phyloP scores from a whole-genome alignment of 2,888 invertebrate species.

The Ceraclea dissimilis region DNA sequence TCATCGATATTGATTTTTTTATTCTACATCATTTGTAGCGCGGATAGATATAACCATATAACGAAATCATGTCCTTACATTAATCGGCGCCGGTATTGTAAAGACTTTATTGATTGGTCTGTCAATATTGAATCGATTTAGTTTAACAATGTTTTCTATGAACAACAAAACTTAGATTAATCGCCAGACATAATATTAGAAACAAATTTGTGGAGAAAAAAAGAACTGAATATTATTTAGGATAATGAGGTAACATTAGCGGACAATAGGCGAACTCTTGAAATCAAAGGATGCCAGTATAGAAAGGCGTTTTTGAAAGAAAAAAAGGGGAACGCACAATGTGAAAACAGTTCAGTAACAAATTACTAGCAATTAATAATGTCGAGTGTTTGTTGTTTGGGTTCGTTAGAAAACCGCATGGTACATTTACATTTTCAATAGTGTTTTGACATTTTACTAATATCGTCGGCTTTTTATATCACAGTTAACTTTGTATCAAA shows the following conservation, averaged over 20 bases:
- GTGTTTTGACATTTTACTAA: constrained; percentile 25
- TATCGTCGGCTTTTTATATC: constrained; percentile 12
- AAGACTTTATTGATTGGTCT: background rate
- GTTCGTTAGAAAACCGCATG: constrained; percentile 5
- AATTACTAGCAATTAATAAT: constrained; percentile 25
- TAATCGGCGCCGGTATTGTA: background rate
- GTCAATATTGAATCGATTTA: background rate
- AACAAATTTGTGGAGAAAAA: background rate
- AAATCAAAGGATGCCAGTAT: constrained; percentile 10
- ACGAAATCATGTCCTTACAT: background rate
- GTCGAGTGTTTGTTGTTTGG: constrained; percentile 15
- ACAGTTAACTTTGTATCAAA: too few relatives aligned
- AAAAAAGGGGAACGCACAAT: constrained; percentile 1
- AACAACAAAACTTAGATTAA: constrained; percentile 13
- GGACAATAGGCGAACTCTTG: constrained; percentile 17
- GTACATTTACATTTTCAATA: constrained; percentile 15
- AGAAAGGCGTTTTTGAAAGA: background rate
- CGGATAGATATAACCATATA: too few relatives aligned
- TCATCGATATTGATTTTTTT: too few relatives aligned
- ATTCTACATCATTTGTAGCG: too few relatives aligned
- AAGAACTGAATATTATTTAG: constrained; percentile 10
- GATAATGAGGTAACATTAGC: constrained; percentile 25
- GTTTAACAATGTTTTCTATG: background rate
- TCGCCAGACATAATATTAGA: constrained; percentile 14
- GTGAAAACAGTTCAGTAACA: constrained; percentile 16